phyloP scores from a whole-genome alignment of 2,113 vertebrate species.

The Syngnathoides biaculeatus region DNA sequence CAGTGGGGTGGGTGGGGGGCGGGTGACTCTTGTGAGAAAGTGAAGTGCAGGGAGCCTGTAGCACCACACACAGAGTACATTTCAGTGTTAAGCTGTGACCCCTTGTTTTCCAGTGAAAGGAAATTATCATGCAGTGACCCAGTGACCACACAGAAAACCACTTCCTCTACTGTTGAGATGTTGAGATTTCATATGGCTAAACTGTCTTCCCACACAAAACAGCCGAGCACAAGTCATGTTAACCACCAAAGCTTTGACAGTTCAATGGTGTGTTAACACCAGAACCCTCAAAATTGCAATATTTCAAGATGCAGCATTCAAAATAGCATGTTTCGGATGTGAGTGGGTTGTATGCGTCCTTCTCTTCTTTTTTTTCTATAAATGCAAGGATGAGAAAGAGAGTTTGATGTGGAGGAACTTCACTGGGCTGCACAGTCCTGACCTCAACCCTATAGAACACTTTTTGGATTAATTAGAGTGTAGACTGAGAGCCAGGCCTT shows the following conservation, averaged over 20 bases:
- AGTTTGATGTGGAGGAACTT: too few species aligned
- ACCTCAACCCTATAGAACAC: too few species aligned
- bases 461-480: too few species aligned
- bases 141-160: slow-evolving; percentile 64
- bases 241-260: slow-evolving; percentile 44
- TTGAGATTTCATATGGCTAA: slow-evolving; percentile 59
- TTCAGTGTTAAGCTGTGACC: slow-evolving; percentile 57
- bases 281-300: slow-evolving; percentile 56
- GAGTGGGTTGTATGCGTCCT: slow-evolving; percentile 39
- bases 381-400: too few species aligned
- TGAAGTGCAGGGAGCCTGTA: slow-evolving; percentile 21
- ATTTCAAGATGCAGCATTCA: slow-evolving; percentile 33
- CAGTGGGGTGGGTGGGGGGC: too few species aligned
- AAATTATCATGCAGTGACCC: slow-evolving; percentile 65
- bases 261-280: slow-evolving; percentile 41
- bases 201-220: slow-evolving; percentile 39
- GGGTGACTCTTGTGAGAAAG: slow-evolving; percentile 52
- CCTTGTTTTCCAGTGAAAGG: slow-evolving; percentile 66
- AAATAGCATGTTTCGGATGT: slow-evolving; percentile 39
- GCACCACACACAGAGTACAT: slow-evolving; percentile 56
- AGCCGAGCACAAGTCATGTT: slow-evolving; percentile 41
- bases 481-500: too few species aligned
- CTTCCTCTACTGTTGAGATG: slow-evolving; percentile 68
- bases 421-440: too few species aligned
- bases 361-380: slow-evolving; percentile 21